phyloP scores from a whole-genome alignment of 2,888 invertebrate species.

The Drosophila koepferae region DNA sequence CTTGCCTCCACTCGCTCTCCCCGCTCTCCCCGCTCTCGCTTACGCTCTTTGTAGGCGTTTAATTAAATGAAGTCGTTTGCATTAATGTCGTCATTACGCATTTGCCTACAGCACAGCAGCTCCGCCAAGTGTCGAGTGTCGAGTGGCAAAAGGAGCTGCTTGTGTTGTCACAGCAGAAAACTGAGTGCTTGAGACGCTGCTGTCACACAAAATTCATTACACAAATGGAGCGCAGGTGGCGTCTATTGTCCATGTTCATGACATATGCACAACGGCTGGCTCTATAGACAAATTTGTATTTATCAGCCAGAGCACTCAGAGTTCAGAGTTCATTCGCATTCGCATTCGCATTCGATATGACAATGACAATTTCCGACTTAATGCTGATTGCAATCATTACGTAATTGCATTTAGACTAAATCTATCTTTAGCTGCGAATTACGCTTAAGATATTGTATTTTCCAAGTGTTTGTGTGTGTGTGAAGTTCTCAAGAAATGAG shows the following conservation, averaged over 20 bases:
- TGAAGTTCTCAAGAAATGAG: not conserved
- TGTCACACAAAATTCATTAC: constrained; percentile 70
- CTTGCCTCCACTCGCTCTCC: not conserved
- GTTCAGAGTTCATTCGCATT: constrained; percentile 16
- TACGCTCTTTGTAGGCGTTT: constrained; percentile 50
- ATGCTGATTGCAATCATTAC: constrained; percentile 57
- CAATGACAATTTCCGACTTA: constrained; percentile 32
- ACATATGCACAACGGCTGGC: constrained; percentile 44
- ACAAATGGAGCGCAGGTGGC: constrained; percentile 70
- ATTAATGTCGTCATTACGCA: constrained; percentile 78
- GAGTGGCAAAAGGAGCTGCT: constrained; percentile 26
- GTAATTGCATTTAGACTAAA: constrained; percentile 39
- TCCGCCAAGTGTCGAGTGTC: constrained; percentile 23
- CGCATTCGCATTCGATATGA: constrained; percentile 2
- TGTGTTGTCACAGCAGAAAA: not conserved
- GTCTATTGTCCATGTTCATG: constrained; percentile 32
- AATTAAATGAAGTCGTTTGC: constrained; percentile 80
- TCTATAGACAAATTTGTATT: constrained; percentile 29
- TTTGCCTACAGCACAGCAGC: constrained; percentile 63
- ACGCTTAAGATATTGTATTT: constrained; percentile 1
- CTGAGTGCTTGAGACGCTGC: constrained; percentile 4
- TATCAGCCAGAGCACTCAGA: constrained; percentile 23
- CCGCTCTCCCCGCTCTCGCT: not conserved
- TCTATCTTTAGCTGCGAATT: not conserved
- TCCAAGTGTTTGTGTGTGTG: too few relatives aligned